Evolutionary conservation across 2,797 vertebrate genomes (phyloP), one percentile per base, ranked within the genome.

Genomic region (Kryptopterus vitreolus): DNA sequence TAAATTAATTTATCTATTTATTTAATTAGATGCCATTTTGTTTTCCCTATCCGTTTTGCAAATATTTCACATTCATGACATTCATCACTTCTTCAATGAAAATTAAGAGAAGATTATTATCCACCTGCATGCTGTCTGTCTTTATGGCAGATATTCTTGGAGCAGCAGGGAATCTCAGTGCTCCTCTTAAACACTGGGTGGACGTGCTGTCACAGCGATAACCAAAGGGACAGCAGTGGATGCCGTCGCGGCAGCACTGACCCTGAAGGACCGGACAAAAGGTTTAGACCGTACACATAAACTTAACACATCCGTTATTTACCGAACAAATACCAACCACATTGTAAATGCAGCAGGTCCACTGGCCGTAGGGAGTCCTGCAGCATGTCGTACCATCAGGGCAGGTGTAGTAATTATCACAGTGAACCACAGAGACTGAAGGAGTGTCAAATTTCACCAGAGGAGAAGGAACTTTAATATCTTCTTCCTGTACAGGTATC

Each of bases 211-310:
- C 90, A 66, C 91, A 92, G 86, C 89, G 55, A 9, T 63, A 89
- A 4, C 93, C 91, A 9, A 62, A 78, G 0, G 86, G 88, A 84
- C 93, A 94, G 62, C 92, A 93, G 74, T 90, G 91, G 63, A 5
- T 15, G 9, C 91, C 92, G 68, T 92, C 88, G 43, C 70, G 65
- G 81, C 92, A 94, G 81, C 92, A 92, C 57, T 62, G 61, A n/a
- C 81, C 91, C 93, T 93, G 77, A 71, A 50, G 65, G 8, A 62
- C 43, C 52, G 80, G 6, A 20, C 11, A 68, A 18, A 43, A 43
- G 38, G 24, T 43, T 43, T 1, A 43, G 6, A 9, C 38, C 15
- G 26, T 0, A 29, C 10, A 31, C 16, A 33, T 24, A 10, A 72
- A 68, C 6, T 20, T 26, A 12, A 46, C 48, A 24, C 15, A 53